These are phyloP conservation scores for Ciconia nigra DNA, from an alignment of 2,797 vertebrate species.

Conservation along the genomic window DNA sequence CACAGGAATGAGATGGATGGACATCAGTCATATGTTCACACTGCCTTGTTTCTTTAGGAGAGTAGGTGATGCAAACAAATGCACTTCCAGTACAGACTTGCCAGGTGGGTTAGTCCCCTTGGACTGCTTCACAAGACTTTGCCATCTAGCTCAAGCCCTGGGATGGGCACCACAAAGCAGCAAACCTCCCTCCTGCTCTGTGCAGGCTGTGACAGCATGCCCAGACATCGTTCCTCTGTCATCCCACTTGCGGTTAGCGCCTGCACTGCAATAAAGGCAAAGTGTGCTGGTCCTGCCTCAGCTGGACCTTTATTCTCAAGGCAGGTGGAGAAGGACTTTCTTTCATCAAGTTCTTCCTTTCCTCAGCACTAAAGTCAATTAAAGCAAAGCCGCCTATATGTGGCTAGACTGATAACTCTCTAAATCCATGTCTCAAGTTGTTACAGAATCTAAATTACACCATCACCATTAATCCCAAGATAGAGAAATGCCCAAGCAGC, in stretches of 20 bases:
- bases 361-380: neutral
- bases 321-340: neutral
- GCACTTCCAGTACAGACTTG: neutral
- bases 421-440: neutral
- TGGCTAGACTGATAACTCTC: neutral
- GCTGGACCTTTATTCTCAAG: neutral
- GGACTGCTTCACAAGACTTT: neutral
- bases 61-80: neutral
- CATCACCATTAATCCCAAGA: slow-evolving; percentile 18
- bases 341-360: neutral
- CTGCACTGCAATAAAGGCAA: neutral
- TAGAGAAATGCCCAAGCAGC: neutral
- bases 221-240: neutral
- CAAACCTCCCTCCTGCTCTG: neutral
- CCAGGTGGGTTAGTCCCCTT: neutral
- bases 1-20: neutral
- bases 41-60: neutral
- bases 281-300: neutral
- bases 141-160: neutral
- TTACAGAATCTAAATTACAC: slow-evolving; percentile 28
- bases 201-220: neutral
- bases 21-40: neutral
- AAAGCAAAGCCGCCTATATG: neutral
- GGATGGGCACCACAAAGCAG: neutral
- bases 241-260: neutral